Evolutionary conservation across 2,797 vertebrate genomes (phyloP).

Genomic region (Lateolabrax maculatus): DNA sequence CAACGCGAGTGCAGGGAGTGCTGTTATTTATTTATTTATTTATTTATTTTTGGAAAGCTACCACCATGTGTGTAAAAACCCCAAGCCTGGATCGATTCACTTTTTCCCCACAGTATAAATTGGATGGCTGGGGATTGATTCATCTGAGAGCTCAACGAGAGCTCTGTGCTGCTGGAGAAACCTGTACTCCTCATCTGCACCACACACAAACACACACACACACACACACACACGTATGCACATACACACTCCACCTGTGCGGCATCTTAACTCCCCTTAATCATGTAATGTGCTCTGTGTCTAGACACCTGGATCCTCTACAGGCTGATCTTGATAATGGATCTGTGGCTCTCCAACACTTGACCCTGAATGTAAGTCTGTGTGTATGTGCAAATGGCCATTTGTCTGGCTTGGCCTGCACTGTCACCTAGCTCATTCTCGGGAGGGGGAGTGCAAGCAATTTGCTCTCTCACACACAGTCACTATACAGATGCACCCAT

Average conservation of each 20-base stretch:
- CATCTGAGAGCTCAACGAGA: slow-evolving; percentile 54
- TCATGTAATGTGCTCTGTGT: slow-evolving; percentile 63
- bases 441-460: slow-evolving; percentile 25
- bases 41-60: slow-evolving; percentile 5
- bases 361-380: slow-evolving; percentile 65
- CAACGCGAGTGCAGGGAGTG: not conserved
- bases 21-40: not conserved
- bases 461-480: slow-evolving; percentile 44
- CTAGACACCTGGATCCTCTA: slow-evolving; percentile 67
- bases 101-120: slow-evolving; percentile 59
- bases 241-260: slow-evolving; percentile 25
- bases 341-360: slow-evolving; percentile 70
- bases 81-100: slow-evolving; percentile 55
- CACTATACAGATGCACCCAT: slow-evolving; percentile 16
- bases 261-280: slow-evolving; percentile 60
- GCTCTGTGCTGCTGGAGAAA: slow-evolving; percentile 34
- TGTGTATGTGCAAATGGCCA: slow-evolving; percentile 70
- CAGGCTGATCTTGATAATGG: slow-evolving; percentile 76
- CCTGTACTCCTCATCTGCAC: slow-evolving; percentile 25
- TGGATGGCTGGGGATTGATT: slow-evolving; percentile 72
- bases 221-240: not conserved
- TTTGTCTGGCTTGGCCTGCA: slow-evolving; percentile 69
- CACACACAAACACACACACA: slow-evolving; percentile 14
- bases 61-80: slow-evolving; percentile 32
- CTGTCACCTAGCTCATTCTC: slow-evolving; percentile 54